Evolutionary conservation across 2,113 vertebrate genomes (phyloP), one percentile per base, ranked within the genome.

Genomic region (Mobula hypostoma): DNA sequence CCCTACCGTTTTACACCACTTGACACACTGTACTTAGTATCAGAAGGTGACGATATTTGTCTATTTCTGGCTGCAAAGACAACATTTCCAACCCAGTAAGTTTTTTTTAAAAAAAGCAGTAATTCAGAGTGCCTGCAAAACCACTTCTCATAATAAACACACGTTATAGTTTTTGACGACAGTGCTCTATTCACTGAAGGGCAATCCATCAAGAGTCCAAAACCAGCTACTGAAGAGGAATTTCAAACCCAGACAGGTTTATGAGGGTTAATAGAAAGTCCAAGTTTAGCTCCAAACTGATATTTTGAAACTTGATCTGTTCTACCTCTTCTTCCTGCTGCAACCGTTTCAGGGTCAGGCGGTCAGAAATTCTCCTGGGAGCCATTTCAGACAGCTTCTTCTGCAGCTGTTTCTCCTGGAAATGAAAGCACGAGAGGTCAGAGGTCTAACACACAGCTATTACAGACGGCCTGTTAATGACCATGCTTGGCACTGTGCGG

Each of bases 351-450:
- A 97, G 94, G 95, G 96, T 96, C 94, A 97, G 97, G 94, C 95
- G 96, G 85, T 98, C 96, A 94, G 97, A 98, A 94, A 96, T 96
- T 94, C 97, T 97, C 95, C 97, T 96, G 91, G 97, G 96, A 32
- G 96, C 95, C 92, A 97, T 97, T 80, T 98, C 97, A 94, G 97
- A 94, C n/a, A 97, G 95, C 95, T 97, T 98, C 96, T 97, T 96
- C 95, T 97, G 97, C 95, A 97, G 96, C 96, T 97, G 98, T 94
- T 97, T 98, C 95, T 98, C 98, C 98, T 99, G 72, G 79, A 76
- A 79, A 63, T 70, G 72, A 15, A 19, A 63, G 36, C 70, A 72
- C 4, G 36, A 29, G 36, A 56, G 91, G 91, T 93, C 91, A 93
- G 36, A 93, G 91, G 91, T 93, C 91, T 74, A 95, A 95, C 0